phyloP scores from a whole-genome alignment of 2,113 vertebrate species.

The Sceloporus tristichus region DNA sequence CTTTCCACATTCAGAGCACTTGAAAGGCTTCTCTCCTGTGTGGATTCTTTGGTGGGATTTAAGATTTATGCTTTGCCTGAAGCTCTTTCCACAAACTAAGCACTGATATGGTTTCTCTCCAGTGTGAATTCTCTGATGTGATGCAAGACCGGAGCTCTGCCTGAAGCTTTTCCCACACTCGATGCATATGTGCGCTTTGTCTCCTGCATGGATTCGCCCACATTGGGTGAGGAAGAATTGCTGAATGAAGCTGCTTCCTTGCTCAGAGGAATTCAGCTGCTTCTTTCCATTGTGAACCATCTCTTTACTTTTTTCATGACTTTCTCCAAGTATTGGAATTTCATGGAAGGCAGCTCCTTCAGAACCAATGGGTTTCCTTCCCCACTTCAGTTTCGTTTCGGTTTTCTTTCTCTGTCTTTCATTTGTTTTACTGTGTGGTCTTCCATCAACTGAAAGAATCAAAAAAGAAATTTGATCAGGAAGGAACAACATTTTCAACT shows the following conservation, averaged over 20 bases:
- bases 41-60: neutral
- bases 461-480: neutral
- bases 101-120: neutral
- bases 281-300: neutral
- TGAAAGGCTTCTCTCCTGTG: neutral
- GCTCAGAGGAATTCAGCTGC: neutral
- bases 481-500: neutral
- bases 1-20: neutral
- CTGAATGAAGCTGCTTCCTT: neutral
- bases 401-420: neutral
- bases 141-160: neutral
- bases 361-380: neutral
- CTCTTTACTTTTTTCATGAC: neutral
- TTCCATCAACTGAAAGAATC: neutral
- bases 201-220: neutral
- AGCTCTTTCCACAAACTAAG: neutral
- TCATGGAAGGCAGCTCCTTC: neutral
- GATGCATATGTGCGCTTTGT: neutral
- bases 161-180: constrained; percentile 6
- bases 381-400: neutral
- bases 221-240: neutral
- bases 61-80: neutral
- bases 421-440: neutral
- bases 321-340: neutral
- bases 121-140: neutral